A percentile compares a stretch with the other conserved stretches of the same genome.
phyloP scores from a whole-genome alignment of 2,797 vertebrate genomes.

The Poeciliopsis infans region DNA sequence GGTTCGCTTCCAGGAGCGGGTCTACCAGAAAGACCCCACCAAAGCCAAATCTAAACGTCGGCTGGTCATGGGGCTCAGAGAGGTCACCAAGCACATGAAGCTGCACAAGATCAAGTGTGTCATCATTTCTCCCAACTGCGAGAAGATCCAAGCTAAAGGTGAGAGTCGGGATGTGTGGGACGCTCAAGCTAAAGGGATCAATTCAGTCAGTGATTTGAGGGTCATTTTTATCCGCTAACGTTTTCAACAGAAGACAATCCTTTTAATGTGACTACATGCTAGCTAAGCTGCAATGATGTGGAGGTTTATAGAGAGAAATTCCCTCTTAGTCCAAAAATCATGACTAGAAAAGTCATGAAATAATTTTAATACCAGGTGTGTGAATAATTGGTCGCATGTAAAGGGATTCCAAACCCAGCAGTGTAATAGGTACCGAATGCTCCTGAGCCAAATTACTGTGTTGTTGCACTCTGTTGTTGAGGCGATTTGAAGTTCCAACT shows the following conservation, averaged over 20 bases:
- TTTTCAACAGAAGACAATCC: background rate
- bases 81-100: constrained; percentile 99
- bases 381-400: background rate
- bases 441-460: background rate
- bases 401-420: background rate
- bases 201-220: background rate
- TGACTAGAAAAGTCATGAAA: background rate
- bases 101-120: constrained; percentile 96
- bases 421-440: background rate
- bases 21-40: constrained; percentile 95
- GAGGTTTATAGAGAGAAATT: background rate
- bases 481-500: background rate
- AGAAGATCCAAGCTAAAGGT: constrained; percentile 99
- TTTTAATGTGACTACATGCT: background rate
- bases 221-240: background rate
- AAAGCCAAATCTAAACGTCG: constrained; percentile 95
- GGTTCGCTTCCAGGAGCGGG: constrained; percentile 95
- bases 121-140: constrained; percentile 98
- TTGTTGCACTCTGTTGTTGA: background rate
- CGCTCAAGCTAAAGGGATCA: background rate
- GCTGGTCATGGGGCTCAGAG: constrained; percentile 97
- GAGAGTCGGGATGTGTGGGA: background rate
- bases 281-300: background rate
- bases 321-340: background rate
- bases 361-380: background rate